phyloP scores from a whole-genome alignment of 2,888 invertebrate species.

The Diarsia dahlii region DNA sequence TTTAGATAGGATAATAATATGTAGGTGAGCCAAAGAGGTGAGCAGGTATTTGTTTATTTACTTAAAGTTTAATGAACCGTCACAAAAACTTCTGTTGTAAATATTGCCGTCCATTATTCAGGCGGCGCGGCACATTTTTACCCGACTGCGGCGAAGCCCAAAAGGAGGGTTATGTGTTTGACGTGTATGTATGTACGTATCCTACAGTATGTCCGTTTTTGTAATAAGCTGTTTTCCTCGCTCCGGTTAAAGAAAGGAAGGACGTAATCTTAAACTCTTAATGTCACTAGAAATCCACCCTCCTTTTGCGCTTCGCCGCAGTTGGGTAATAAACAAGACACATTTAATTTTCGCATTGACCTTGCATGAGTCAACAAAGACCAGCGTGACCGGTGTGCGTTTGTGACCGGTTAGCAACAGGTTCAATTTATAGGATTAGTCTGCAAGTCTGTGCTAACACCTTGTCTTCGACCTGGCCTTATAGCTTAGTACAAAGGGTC shows the following conservation, averaged over 20 bases:
- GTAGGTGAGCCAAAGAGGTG: slow-evolving; percentile 46
- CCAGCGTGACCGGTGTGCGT: too few relatives aligned
- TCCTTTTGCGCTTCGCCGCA: too few relatives aligned
- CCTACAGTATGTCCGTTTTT: too few relatives aligned
- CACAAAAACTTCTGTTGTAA: neutral
- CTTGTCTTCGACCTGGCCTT: neutral
- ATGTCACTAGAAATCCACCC: slow-evolving; percentile 21
- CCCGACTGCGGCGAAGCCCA: too few relatives aligned
- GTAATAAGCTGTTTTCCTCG: slow-evolving; percentile 19
- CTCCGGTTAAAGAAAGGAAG: slow-evolving; percentile 23
- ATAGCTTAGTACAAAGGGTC: neutral
- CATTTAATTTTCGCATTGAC: neutral
- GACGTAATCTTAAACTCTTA: slow-evolving; percentile 7
- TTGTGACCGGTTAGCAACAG: too few relatives aligned
- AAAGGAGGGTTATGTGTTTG: too few relatives aligned
- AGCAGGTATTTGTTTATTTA: slow-evolving; percentile 12
- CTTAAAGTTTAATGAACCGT: slow-evolving; percentile 32
- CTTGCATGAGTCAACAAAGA: neutral
- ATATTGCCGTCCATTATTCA: neutral
- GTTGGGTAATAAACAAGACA: too few relatives aligned
- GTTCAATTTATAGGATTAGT: too few relatives aligned
- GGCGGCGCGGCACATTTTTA: too few relatives aligned
- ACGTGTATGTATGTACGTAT: too few relatives aligned
- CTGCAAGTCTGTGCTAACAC: neutral
- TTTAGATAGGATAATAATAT: slow-evolving; percentile 35